Conservation (phyloP, 2,797 vertebrate species). For the Crocodylus rhombifer region DNA sequence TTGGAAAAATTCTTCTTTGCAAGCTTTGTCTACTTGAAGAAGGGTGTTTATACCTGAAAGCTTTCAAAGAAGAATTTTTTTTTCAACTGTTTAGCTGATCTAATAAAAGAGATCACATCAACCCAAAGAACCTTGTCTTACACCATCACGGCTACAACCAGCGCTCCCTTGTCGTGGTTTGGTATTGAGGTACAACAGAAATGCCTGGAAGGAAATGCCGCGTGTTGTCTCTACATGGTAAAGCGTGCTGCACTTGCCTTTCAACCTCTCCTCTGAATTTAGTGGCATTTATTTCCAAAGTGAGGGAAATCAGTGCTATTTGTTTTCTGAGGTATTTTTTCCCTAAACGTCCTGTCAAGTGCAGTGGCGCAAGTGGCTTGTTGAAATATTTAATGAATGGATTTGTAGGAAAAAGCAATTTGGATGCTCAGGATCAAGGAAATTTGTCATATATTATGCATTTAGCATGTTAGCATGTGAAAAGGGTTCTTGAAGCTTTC, state of each 20-base stretch:
- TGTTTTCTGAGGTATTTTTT: background rate
- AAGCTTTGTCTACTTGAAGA: too few species aligned
- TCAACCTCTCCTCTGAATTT: background rate
- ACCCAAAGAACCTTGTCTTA: too few species aligned
- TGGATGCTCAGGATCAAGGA: slow-evolving; percentile 47
- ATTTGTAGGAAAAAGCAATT: slow-evolving; percentile 47
- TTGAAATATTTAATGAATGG: background rate
- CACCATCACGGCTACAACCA: too few species aligned
- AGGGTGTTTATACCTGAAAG: too few species aligned
- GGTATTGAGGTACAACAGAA: too few species aligned
- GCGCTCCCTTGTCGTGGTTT: too few species aligned
- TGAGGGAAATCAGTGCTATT: background rate
- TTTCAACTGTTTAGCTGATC: too few species aligned
- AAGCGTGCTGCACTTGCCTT: background rate
- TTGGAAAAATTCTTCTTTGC: too few species aligned
- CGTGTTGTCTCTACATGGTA: background rate
- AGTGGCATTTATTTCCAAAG: background rate
- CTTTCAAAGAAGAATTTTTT: too few species aligned
- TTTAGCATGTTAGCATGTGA: slow-evolving; percentile 49
- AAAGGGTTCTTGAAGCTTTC: background rate
- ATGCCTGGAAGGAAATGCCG: background rate
- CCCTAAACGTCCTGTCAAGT: background rate
- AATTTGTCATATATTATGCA: slow-evolving; percentile 47
- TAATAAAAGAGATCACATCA: too few species aligned
- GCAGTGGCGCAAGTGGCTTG: background rate